Evolutionary conservation across 2,113 vertebrate species (phyloP).

Genomic region (Callithrix jacchus): DNA sequence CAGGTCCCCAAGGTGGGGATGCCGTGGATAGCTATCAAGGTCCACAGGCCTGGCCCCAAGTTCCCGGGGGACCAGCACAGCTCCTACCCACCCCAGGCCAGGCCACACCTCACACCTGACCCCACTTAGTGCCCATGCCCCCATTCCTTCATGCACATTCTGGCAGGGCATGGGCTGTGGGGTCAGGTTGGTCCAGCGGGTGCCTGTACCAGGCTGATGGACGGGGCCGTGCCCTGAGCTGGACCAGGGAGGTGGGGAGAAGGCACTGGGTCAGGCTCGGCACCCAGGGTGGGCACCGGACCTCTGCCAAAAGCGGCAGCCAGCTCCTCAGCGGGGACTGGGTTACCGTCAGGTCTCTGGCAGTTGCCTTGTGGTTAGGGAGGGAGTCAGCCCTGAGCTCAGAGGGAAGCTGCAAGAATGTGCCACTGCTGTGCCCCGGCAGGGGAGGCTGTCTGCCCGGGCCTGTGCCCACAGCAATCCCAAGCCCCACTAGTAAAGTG

Average conservation of each 20-base stretch:
- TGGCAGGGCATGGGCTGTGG: accelerated
- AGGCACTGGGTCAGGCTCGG: not conserved
- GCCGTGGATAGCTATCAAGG: not conserved
- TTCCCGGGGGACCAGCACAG: accelerated
- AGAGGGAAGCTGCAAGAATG: not conserved
- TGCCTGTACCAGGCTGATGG: accelerated
- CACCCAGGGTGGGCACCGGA: not conserved
- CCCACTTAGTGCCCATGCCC: not conserved
- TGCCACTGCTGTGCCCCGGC: accelerated
- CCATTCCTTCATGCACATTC: accelerated
- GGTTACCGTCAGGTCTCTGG: not conserved
- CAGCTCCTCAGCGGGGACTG: not conserved
- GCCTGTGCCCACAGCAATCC: not conserved
- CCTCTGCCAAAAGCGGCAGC: not conserved
- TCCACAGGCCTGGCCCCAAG: too few relatives aligned
- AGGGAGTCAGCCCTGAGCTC: not conserved
- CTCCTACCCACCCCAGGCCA: not conserved
- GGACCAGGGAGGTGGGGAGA: not conserved
- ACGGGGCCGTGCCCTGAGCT: accelerated
- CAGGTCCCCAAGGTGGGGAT: not conserved
- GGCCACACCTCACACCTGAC: not conserved
- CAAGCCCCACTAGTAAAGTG: not conserved
- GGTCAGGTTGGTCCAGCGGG: accelerated
- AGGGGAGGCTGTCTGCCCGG: not conserved
- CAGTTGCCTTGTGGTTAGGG: not conserved